Percentiles rank a stretch among this genome's conserved stretches.
phyloP scores from a whole-genome alignment of 2,113 vertebrate species.

The Ursus arctos region DNA sequence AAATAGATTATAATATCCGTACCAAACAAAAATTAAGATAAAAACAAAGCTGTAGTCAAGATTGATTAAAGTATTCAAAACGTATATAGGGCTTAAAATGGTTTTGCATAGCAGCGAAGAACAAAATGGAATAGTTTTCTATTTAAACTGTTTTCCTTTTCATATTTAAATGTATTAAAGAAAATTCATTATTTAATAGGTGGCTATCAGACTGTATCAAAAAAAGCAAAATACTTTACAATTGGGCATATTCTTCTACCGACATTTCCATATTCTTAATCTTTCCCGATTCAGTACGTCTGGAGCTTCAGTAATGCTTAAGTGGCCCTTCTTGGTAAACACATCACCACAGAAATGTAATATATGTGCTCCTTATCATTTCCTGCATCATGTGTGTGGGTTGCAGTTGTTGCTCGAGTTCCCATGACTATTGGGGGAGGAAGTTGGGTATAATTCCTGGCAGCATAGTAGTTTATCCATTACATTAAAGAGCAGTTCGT shows the following conservation, averaged over 20 bases:
- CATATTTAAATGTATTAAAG: not conserved
- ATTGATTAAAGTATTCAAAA: not conserved
- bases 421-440: conserved; percentile 87
- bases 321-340: conserved; percentile 60
- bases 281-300: not conserved
- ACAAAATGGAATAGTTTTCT: not conserved
- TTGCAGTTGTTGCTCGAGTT: conserved; percentile 87
- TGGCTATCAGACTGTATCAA: not conserved
- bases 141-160: not conserved
- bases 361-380: conserved; percentile 74
- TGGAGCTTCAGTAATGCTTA: not conserved
- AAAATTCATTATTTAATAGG: conserved; percentile 27
- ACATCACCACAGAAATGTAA: conserved; percentile 74
- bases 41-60: not conserved
- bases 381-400: conserved; percentile 82
- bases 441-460: conserved; percentile 86
- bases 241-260: not conserved
- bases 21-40: not conserved
- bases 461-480: conserved; percentile 84
- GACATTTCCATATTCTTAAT: not conserved
- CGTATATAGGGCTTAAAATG: not conserved
- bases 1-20: not conserved
- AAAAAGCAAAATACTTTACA: conserved; percentile 69
- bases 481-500: conserved; percentile 86
- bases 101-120: not conserved